These are phyloP conservation scores for Phytoseiulus persimilis DNA, from an alignment of 2,888 invertebrate species.

Conservation along the genomic window DNA sequence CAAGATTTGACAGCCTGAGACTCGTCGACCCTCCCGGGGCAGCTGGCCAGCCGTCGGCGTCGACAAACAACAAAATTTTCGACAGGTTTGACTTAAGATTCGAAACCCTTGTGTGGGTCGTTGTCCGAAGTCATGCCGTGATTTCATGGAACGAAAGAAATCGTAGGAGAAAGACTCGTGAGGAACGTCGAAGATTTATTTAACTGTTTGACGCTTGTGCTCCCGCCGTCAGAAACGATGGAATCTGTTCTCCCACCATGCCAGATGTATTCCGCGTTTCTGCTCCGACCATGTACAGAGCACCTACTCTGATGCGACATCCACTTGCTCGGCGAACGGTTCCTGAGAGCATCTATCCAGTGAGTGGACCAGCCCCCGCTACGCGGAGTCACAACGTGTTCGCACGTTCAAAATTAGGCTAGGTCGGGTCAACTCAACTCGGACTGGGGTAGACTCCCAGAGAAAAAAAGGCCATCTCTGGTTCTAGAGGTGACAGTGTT, in stretches of 20 bases:
- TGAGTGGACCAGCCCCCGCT: no score
- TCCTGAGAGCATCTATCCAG: no score
- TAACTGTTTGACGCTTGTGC: background rate
- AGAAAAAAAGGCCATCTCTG: no score
- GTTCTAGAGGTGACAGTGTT: no score
- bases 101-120: background rate
- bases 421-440: no score
- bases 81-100: background rate
- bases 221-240: background rate
- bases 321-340: no score
- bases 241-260: background rate
- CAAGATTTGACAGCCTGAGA: background rate
- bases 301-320: no score
- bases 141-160: background rate
- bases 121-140: background rate
- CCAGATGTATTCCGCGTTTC: no score
- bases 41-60: background rate
- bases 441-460: no score
- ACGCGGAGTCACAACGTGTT: no score
- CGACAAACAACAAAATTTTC: conserved; percentile 5
- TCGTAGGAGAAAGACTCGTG: background rate
- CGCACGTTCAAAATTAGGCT: no score
- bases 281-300: no score
- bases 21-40: background rate
- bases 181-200: background rate